Evolutionary conservation across 2,797 vertebrate genomes (phyloP).

Genomic region (Darevskia mixta): DNA sequence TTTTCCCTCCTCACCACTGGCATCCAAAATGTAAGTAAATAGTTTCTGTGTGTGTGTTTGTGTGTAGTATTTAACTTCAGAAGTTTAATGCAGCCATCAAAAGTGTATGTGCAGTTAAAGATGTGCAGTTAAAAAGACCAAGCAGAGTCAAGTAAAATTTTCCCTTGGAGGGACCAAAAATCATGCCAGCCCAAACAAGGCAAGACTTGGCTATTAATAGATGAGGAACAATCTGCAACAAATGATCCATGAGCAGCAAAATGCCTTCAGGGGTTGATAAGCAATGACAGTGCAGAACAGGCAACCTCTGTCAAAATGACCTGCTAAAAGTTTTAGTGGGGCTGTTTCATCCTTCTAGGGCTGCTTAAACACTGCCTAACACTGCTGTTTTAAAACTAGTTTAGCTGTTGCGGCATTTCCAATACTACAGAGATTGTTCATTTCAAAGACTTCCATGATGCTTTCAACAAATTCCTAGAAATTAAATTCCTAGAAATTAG

Average conservation of each 20-base stretch:
- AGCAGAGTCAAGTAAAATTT: neutral
- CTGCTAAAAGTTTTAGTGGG: neutral
- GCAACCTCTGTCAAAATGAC: neutral
- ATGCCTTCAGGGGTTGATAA: neutral
- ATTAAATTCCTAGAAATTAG: neutral
- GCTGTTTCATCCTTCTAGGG: neutral
- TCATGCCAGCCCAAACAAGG: neutral
- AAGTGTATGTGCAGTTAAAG: constrained; percentile 2
- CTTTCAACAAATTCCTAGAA: neutral
- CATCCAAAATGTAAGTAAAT: constrained; percentile 79
- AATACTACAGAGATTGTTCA: neutral
- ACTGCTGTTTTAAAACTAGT: neutral
- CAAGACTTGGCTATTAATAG: neutral
- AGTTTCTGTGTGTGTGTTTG: neutral
- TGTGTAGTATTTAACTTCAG: neutral
- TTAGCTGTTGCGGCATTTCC: neutral
- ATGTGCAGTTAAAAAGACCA: neutral
- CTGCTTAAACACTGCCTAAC: neutral
- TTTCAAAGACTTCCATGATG: neutral
- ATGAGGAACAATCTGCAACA: neutral
- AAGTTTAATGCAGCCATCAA: neutral
- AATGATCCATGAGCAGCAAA: neutral
- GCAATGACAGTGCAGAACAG: neutral
- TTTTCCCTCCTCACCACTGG: constrained; percentile 75
- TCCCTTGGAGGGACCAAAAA: neutral